phyloP scores from a whole-genome alignment of 2,888 invertebrate species.

The Leuctra nigra region DNA sequence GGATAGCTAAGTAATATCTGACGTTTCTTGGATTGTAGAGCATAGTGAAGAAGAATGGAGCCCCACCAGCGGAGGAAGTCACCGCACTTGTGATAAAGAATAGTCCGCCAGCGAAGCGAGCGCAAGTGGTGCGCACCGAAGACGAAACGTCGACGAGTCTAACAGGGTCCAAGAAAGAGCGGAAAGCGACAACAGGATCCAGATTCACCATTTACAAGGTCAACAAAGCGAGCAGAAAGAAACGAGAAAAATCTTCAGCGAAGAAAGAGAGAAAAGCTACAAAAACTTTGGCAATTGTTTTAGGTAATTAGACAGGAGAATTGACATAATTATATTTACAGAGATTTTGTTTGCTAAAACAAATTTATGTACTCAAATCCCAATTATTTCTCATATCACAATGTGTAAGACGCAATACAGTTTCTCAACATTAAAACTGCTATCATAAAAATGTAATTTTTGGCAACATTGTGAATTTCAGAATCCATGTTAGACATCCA shows the following conservation, averaged over 20 bases:
- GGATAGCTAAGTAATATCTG: no score
- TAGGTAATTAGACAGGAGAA: no score
- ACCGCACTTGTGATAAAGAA: conserved; percentile 19
- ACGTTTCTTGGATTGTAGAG: no score
- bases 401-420: no score
- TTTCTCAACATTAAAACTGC: no score
- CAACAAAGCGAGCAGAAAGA: conserved; percentile 91
- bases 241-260: conserved; percentile 87
- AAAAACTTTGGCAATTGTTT: conserved; percentile 95
- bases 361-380: no score
- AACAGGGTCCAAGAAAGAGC: conserved; percentile 56
- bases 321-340: no score
- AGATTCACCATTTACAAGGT: conserved; percentile 86
- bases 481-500: no score
- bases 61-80: conserved; percentile 21
- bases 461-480: no score
- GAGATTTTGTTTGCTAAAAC: no score
- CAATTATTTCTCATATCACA: no score
- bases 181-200: conserved; percentile 55
- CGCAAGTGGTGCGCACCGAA: conserved; percentile 18
- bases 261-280: conserved; percentile 96
- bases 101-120: not conserved
- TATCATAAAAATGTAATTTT: no score
- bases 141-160: conserved; percentile 36
- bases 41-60: conserved; percentile 26